Evolutionary conservation across 2,888 invertebrate species (phyloP), one percentile per base, ranked within the genome.

Genomic region (Dynastes maya): DNA sequence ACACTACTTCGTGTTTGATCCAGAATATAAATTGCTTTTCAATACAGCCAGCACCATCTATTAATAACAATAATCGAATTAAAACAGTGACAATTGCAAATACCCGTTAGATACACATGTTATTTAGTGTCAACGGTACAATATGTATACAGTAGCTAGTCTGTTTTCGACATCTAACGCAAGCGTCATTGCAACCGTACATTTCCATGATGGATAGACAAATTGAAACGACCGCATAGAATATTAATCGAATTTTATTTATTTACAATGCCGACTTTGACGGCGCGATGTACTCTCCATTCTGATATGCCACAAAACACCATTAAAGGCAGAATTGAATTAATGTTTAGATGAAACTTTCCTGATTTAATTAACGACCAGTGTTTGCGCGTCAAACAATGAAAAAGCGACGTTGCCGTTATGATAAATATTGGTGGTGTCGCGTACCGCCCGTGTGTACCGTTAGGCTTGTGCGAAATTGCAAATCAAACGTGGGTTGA

Each of bases 391-490:
- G n/a, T 16, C 55, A 55, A 55, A 55, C 55, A 55, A n/a, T 55
- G 55, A 55, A 55, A 55, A 55, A 55, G 55, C 55, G 55, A 16
- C 55, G 55, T 55, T 55, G 55, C n/a, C 55, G 55, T 55, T 55
- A 55, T 55, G 55, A 55, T 55, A 55, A 13, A 55, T 55, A n/a
- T 16, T n/a, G 13, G 16, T 13, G n/a, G 45, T 11, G 45, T 11
- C 8, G 9, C 9, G 45, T 45, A 45, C 2, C 45, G 45, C 8
- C 11, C 45, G 45, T 8, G 45, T 11, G 45, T 45, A 45, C 11
- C 45, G 45, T 45, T 45, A 45, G 45, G 45, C 45, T 45, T 45
- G 8, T 8, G 11, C 8, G 45, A 45, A 45, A 45, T 45, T 45
- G 45, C 45, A 45, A 45, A 45, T 45, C 45, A 45, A 45, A 45